phyloP scores from a whole-genome alignment of 2,888 invertebrate genomes.

The Nemurella pictetii region DNA sequence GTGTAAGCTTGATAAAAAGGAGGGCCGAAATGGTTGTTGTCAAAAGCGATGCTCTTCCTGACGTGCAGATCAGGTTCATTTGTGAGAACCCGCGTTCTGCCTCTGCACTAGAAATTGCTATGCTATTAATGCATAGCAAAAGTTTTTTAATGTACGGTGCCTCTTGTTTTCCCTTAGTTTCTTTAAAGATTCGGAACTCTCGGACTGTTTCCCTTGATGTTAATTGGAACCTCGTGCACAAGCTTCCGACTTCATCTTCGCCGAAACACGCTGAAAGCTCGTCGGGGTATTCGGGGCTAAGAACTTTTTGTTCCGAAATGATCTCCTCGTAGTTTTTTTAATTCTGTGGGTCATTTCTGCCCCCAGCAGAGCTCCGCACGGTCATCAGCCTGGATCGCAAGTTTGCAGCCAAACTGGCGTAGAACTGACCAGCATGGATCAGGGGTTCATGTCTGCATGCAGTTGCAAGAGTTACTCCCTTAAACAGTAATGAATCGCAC shows the following conservation, averaged over 20 bases:
- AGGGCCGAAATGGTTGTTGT: background rate
- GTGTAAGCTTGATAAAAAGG: background rate
- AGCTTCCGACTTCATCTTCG: background rate
- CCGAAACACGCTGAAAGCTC: background rate
- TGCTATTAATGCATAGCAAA: background rate
- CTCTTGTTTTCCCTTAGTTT: background rate
- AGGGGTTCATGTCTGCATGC: background rate
- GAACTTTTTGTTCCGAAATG: background rate
- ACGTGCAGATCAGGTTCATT: constrained; percentile 5
- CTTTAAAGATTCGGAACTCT: background rate
- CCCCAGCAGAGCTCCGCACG: background rate
- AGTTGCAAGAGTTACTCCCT: background rate
- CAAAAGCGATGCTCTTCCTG: background rate
- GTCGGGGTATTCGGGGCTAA: background rate
- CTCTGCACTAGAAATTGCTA: constrained; percentile 14
- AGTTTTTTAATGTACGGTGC: background rate
- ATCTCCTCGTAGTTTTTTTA: background rate
- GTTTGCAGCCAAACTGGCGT: background rate
- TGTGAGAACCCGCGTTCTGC: constrained; percentile 14
- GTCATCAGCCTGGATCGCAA: background rate
- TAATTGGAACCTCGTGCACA: background rate
- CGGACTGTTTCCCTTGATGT: background rate
- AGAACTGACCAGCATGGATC: background rate
- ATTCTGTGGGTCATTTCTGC: background rate
- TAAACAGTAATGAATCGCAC: background rate